Conservation (phyloP, 2,113 vertebrate genomes). For the Corythoichthys intestinalis region DNA sequence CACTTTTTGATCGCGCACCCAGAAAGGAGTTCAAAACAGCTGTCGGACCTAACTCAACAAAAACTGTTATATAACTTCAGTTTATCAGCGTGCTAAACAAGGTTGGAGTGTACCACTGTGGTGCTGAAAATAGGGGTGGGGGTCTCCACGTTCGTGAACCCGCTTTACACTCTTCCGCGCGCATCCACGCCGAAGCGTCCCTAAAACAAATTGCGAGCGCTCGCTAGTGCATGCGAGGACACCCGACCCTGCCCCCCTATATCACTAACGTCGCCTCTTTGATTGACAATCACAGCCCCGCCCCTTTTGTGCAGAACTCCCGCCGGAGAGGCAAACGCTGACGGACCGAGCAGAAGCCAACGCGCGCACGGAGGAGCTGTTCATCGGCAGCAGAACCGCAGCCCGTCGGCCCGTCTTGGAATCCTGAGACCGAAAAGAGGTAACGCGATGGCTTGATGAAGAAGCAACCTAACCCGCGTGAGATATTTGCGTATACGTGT, state of each 20-base stretch:
- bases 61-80: neutral
- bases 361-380: neutral
- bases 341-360: neutral
- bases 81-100: constrained; percentile 42
- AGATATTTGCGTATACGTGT: neutral
- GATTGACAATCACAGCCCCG: neutral
- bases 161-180: neutral
- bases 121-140: neutral
- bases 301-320: neutral
- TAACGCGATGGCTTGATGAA: neutral
- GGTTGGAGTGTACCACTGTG: constrained; percentile 59
- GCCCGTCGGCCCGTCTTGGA: neutral
- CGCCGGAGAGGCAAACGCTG: neutral
- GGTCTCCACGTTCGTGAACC: neutral
- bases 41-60: no score
- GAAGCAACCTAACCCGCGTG: neutral
- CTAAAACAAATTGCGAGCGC: neutral
- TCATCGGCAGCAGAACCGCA: neutral
- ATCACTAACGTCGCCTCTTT: neutral
- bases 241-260: neutral
- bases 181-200: neutral
- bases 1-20: no score
- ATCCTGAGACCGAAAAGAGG: neutral
- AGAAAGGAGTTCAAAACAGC: no score
- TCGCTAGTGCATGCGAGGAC: neutral